Conservation (phyloP, 2,113 vertebrate species). For the Erythrolamprus reginae region DNA sequence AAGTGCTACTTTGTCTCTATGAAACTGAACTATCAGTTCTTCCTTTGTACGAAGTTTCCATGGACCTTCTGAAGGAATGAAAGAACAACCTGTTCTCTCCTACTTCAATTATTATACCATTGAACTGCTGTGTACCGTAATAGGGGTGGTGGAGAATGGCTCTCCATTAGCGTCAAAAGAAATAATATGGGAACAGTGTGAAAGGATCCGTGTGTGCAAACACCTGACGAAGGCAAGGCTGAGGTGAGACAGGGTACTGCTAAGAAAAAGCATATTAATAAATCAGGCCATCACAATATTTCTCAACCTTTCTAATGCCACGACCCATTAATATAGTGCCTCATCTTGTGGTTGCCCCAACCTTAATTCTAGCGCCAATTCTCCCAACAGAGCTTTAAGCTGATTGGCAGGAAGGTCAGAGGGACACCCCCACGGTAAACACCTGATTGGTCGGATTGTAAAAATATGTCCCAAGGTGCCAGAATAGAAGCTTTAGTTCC, state of each 20-base stretch:
- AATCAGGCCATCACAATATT: not conserved
- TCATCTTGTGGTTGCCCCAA: no score
- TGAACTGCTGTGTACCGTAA: not conserved
- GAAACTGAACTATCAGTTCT: not conserved
- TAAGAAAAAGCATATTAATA: not conserved
- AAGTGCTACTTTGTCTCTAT: not conserved
- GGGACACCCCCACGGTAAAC: no score
- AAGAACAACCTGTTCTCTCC: not conserved
- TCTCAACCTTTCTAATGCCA: no score
- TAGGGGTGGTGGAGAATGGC: rapidly evolving
- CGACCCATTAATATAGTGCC: no score
- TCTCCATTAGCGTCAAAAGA: not conserved
- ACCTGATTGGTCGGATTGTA: no score
- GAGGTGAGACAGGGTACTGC: not conserved
- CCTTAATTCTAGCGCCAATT: no score
- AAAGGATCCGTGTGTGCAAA: not conserved
- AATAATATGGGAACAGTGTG: not conserved
- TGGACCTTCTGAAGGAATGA: not conserved
- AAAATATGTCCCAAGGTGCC: no score
- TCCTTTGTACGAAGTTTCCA: not conserved
- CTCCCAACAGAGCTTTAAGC: no score
- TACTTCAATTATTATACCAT: not conserved
- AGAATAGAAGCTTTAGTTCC: no score
- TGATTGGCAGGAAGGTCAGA: no score
- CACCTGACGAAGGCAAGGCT: not conserved